Evolutionary conservation across 2,888 invertebrate species (phyloP).

Genomic region (Phytoseiulus persimilis): DNA sequence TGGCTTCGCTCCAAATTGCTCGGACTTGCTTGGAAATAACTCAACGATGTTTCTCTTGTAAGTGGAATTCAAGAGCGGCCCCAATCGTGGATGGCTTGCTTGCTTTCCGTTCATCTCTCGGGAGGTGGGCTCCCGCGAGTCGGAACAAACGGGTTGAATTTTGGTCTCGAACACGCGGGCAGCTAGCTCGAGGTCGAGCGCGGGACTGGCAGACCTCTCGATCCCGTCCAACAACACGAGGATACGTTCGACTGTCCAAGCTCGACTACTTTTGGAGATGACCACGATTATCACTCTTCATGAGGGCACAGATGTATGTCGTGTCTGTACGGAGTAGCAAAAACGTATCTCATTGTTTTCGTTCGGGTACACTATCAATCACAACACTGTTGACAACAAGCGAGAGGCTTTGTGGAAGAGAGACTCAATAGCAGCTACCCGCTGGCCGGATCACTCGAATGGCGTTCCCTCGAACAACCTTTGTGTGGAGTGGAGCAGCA

Average conservation of each 20-base stretch:
- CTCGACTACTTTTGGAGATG: too few relatives aligned
- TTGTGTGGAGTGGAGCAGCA: background rate
- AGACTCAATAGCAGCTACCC: background rate
- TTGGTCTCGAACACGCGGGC: too few relatives aligned
- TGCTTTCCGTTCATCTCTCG: background rate
- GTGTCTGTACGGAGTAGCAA: background rate
- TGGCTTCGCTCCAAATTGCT: background rate
- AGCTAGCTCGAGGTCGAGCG: too few relatives aligned
- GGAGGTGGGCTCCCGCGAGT: background rate
- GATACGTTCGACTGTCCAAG: too few relatives aligned
- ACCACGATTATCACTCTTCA: too few relatives aligned
- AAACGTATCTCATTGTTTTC: background rate
- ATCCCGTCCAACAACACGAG: too few relatives aligned
- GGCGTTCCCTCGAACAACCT: background rate
- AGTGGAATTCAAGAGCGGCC: background rate
- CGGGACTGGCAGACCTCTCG: too few relatives aligned
- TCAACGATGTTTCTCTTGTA: background rate
- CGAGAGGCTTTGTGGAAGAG: background rate
- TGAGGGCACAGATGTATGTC: too few relatives aligned
- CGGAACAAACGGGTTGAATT: too few relatives aligned
- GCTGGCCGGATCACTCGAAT: background rate
- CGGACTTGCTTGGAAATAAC: background rate
- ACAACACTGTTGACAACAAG: background rate
- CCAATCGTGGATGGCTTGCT: background rate
- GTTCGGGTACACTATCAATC: background rate